Conservation (phyloP, 2,797 vertebrate species). For the Rhinichthys osculus region DNA sequence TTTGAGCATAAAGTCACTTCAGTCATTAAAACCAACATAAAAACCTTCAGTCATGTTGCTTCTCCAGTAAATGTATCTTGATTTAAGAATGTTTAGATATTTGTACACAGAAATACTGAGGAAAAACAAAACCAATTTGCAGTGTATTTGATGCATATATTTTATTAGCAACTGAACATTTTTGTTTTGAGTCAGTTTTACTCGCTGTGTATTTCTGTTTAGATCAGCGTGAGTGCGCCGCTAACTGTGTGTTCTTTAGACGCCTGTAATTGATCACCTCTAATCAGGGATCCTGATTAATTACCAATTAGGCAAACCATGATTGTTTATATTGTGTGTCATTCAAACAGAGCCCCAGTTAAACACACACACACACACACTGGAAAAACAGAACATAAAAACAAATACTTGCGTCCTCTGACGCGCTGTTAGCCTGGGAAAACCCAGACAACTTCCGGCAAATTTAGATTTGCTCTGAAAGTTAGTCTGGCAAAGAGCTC, state of each 20-base stretch:
- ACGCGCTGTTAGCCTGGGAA: not conserved
- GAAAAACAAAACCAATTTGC: not conserved
- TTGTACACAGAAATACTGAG: not conserved
- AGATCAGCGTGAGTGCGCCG: not conserved
- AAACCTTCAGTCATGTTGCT: not conserved
- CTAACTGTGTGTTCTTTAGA: slow-evolving; percentile 55
- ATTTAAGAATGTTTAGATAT: not conserved
- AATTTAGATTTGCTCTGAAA: too few species aligned
- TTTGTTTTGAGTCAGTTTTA: not conserved
- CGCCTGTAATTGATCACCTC: slow-evolving; percentile 71
- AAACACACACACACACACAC: not conserved
- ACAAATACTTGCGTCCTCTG: not conserved
- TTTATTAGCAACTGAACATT: too few species aligned
- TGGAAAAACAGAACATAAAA: too few species aligned
- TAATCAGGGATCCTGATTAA: slow-evolving; percentile 67
- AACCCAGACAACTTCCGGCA: too few species aligned
- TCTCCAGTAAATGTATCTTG: not conserved
- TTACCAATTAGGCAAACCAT: slow-evolving; percentile 69
- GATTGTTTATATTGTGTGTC: slow-evolving; percentile 67
- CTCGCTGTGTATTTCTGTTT: slow-evolving; percentile 9
- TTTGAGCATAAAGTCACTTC: too few species aligned
- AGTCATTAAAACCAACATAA: too few species aligned
- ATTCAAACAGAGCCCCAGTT: slow-evolving; percentile 58
- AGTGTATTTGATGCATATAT: not conserved
- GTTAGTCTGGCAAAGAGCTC: too few species aligned